A percentile compares a stretch with the other conserved stretches of the same genome.
phyloP scores from a whole-genome alignment of 2,888 invertebrate genomes.

The Stramonita haemastoma region DNA sequence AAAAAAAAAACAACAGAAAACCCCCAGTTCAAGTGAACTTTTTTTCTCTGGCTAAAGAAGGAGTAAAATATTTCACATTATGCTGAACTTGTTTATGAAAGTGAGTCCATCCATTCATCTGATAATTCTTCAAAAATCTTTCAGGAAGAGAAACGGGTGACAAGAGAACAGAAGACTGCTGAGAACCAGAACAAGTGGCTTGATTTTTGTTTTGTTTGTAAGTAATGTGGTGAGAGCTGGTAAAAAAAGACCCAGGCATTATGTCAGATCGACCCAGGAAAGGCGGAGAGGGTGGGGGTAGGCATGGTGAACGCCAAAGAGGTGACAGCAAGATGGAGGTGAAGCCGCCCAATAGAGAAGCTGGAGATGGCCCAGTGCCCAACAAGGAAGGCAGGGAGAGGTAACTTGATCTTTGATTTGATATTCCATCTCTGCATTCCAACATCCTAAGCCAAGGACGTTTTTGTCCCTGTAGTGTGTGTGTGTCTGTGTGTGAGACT shows the following conservation, averaged over 20 bases:
- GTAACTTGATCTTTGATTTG: no score
- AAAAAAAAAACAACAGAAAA: no score
- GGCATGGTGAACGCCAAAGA: constrained; percentile 17
- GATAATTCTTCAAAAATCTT: neutral
- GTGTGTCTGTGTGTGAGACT: no score
- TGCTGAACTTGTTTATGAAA: neutral
- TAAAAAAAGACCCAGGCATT: no score
- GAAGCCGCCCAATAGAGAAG: constrained; percentile 39
- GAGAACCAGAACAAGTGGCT: neutral
- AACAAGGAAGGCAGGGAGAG: constrained; percentile 39
- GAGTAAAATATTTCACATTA: neutral
- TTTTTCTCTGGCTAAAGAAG: no score
- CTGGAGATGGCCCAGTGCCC: constrained; percentile 34
- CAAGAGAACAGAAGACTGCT: neutral
- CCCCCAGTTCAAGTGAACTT: no score
- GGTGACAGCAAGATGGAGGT: constrained; percentile 33
- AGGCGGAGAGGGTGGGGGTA: constrained; percentile 34
- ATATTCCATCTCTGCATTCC: no score
- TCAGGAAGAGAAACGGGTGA: constrained; percentile 30
- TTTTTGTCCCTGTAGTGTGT: no score
- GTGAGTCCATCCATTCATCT: neutral
- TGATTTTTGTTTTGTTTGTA: no score
- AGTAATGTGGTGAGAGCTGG: no score
- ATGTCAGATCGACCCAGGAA: constrained; percentile 34
- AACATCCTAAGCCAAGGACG: no score